Percentiles rank a stretch among this genome's conserved stretches.
Conservation (phyloP, 2,888 invertebrate species). For the Dynastes tityus region DNA sequence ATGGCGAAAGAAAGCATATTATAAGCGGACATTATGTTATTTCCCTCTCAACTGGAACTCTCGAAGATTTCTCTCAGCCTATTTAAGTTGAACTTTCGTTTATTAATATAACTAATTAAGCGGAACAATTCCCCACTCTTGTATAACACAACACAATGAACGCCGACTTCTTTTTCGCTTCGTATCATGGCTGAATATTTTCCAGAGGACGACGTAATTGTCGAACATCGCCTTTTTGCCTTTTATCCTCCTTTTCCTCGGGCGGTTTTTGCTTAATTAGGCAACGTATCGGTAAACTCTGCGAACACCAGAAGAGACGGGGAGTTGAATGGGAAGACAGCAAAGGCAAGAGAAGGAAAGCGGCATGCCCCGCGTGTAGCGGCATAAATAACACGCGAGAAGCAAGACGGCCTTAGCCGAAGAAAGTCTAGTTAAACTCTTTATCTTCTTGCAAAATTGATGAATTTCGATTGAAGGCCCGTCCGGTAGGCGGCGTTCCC, state of each 20-base stretch:
- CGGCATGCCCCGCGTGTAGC: neutral
- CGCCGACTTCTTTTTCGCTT: neutral
- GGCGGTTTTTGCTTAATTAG: constrained; percentile 24
- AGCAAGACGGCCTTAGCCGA: neutral
- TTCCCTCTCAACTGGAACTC: too few relatives aligned
- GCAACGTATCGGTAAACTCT: constrained; percentile 16
- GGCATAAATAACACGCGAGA: constrained; percentile 30
- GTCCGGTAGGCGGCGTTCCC: constrained; percentile 1
- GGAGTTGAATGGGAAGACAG: neutral
- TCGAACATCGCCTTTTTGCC: neutral
- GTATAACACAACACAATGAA: constrained; percentile 6
- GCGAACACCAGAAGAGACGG: neutral
- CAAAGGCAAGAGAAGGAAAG: neutral
- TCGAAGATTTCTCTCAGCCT: too few relatives aligned
- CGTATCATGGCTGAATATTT: neutral
- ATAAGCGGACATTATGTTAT: too few relatives aligned
- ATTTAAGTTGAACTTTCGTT: too few relatives aligned
- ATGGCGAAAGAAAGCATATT: too few relatives aligned
- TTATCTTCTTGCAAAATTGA: constrained; percentile 36
- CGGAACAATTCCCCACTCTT: neutral
- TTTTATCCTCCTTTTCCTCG: neutral
- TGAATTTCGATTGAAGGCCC: constrained; percentile 37
- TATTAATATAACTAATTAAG: too few relatives aligned
- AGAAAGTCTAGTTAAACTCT: constrained; percentile 19
- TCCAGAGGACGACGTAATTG: constrained; percentile 1